Percentiles rank a stretch among this genome's conserved stretches.
Evolutionary conservation across 2,797 vertebrate genomes (phyloP).

Genomic region (Chelidonichthys spinosus): DNA sequence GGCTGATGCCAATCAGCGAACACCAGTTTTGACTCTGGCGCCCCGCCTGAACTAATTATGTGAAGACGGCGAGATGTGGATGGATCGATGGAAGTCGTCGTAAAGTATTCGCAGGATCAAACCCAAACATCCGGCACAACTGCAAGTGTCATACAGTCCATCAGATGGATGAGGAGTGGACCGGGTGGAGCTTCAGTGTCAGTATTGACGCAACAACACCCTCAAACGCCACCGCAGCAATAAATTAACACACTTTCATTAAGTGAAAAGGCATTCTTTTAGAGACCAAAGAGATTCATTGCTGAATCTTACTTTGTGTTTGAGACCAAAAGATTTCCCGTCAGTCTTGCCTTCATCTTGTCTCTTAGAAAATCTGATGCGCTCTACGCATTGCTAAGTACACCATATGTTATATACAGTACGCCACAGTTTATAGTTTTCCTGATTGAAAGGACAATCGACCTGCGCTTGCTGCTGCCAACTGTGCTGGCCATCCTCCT

Average conservation of each 20-base stretch:
- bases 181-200: not conserved
- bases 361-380: not conserved
- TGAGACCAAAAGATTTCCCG: slow-evolving; percentile 11
- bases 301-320: not conserved
- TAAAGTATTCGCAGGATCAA: too few relatives aligned
- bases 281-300: slow-evolving; percentile 20
- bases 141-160: too few relatives aligned
- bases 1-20: not conserved
- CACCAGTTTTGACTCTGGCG: too few relatives aligned
- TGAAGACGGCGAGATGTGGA: not conserved
- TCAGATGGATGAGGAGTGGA: not conserved
- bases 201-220: slow-evolving; percentile 5
- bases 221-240: not conserved
- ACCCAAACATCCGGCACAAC: too few relatives aligned
- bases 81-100: not conserved
- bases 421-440: not conserved
- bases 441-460: not conserved
- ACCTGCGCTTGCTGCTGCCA: slow-evolving; percentile 18
- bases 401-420: not conserved
- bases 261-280: slow-evolving; percentile 14
- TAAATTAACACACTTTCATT: slow-evolving; percentile 13
- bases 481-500: slow-evolving; percentile 12
- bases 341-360: not conserved
- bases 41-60: too few relatives aligned
- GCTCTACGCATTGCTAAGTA: not conserved